Conservation (phyloP, 2,888 invertebrate species). For the Melieria omissa region DNA sequence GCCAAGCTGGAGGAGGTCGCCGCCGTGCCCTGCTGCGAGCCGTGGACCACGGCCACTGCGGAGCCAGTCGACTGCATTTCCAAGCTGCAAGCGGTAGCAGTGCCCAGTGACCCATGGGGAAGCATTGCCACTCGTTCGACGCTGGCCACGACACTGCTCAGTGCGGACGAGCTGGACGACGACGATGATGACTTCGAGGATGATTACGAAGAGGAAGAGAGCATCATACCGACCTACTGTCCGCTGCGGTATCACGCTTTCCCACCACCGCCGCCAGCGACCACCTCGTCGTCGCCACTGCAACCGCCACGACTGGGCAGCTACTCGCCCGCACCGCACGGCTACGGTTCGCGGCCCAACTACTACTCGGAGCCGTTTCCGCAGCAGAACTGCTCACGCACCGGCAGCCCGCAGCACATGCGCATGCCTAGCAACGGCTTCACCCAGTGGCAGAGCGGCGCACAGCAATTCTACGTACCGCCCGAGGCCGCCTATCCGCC, state of each 20-base stretch:
- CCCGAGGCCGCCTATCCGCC: slow-evolving; percentile 22
- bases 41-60: slow-evolving; percentile 57
- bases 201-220: slow-evolving; percentile 67
- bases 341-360: slow-evolving; percentile 63
- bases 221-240: slow-evolving; percentile 66
- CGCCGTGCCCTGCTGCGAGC: slow-evolving; percentile 60
- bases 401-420: slow-evolving; percentile 69
- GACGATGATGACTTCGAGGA: slow-evolving; percentile 67
- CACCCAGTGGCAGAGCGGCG: slow-evolving; percentile 54
- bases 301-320: slow-evolving; percentile 48
- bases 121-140: slow-evolving; percentile 65
- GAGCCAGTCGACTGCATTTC: slow-evolving; percentile 71
- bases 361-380: slow-evolving; percentile 67
- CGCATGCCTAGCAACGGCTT: slow-evolving; percentile 51
- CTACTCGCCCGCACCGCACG: slow-evolving; percentile 53
- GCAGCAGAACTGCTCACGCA: slow-evolving; percentile 66
- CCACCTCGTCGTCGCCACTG: slow-evolving; percentile 46
- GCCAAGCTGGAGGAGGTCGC: slow-evolving; percentile 67
- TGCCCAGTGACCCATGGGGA: slow-evolving; percentile 73
- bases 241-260: slow-evolving; percentile 63
- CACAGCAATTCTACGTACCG: slow-evolving; percentile 40
- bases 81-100: slow-evolving; percentile 77
- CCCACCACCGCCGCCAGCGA: slow-evolving; percentile 48
- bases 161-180: slow-evolving; percentile 64
- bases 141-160: slow-evolving; percentile 65